Evolutionary conservation across 2,113 vertebrate genomes (phyloP), one percentile per base, ranked within the genome.

Genomic region (Polypterus senegalus): DNA sequence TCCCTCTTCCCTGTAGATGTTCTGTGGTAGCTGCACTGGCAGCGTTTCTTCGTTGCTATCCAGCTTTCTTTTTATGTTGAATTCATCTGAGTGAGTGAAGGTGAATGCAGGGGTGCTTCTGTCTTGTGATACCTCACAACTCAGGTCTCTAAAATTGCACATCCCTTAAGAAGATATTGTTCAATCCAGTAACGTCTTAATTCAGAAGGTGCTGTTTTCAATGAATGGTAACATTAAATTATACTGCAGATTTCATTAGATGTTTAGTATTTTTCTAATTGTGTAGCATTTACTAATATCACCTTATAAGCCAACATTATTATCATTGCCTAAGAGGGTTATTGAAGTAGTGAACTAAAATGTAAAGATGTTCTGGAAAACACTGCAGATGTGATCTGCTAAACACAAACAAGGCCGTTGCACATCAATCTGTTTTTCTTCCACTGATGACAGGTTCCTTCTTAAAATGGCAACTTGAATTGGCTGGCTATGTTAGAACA

Each of bases 181-280:
- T 43, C 56, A 58, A 9, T 58, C n/a, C 56, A 43, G 5, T 45
- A 7, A 44, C 27, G 27, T 57, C 27, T 11, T 9, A 58, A 55
- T 55, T 58, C 54, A 56, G 56, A 58, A 45, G 56, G 56, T 11
- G 56, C 56, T 43, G 56, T 58, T 58, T 11, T 58, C 56, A 58
- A 58, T 11, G 9, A n/a, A 56, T 9, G 7, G 43, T 11, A 6
- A 56, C 51, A 52, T 56, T 56, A 9, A 56, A 56, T 5, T 10
- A 56, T 56, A 11, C 27, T 27, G 27, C 27, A 27, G 27, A 27
- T 27, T 27, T 27, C 27, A 27, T 27, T 27, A 27, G 27, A 27
- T 27, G 27, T 27, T 27, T 27, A 27, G 27, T 27, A 27, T 27
- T 27, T 27, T 27, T 27, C 27, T 27, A 27, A 27, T 27, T 27